phyloP scores from a whole-genome alignment of 1,140 invertebrate species.

The Diabrotica virgifera region DNA sequence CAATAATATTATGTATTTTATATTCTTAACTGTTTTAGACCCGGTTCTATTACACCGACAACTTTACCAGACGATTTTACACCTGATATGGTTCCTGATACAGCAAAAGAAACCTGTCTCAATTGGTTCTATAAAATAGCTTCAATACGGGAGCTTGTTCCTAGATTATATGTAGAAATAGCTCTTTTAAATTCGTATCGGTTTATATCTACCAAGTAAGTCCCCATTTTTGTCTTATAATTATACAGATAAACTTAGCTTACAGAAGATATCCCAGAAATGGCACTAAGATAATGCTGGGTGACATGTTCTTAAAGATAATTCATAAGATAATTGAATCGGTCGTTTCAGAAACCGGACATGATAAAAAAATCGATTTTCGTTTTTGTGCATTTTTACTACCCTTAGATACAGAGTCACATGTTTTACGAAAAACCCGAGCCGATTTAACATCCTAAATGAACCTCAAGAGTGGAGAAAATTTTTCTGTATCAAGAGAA shows the following conservation, averaged over 20 bases:
- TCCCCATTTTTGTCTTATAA: background rate
- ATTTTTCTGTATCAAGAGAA: too few relatives aligned
- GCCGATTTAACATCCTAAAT: too few relatives aligned
- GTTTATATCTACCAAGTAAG: conserved; percentile 59
- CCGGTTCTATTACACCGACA: conserved; percentile 33
- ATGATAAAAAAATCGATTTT: too few relatives aligned
- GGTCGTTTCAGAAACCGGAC: too few relatives aligned
- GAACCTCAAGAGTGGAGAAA: too few relatives aligned
- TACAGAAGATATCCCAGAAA: background rate
- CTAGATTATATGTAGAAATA: conserved; percentile 92
- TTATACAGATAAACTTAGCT: conserved; percentile 2
- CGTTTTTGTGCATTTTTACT: too few relatives aligned
- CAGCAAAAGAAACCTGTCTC: conserved; percentile 91
- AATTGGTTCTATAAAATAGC: conserved; percentile 99
- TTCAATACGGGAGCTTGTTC: conserved; percentile 92
- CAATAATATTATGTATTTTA: background rate
- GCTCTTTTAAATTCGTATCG: conserved; percentile 88
- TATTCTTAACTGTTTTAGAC: conserved; percentile 20
- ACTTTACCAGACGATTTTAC: conserved; percentile 68
- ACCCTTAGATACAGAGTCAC: too few relatives aligned
- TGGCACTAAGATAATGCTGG: too few relatives aligned
- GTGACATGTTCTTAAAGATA: too few relatives aligned
- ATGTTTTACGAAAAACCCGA: too few relatives aligned
- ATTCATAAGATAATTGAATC: too few relatives aligned
- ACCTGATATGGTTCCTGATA: conserved; percentile 76